Evolutionary conservation across 2,797 vertebrate species (phyloP).

Genomic region (Bryconaethiops microstoma): DNA sequence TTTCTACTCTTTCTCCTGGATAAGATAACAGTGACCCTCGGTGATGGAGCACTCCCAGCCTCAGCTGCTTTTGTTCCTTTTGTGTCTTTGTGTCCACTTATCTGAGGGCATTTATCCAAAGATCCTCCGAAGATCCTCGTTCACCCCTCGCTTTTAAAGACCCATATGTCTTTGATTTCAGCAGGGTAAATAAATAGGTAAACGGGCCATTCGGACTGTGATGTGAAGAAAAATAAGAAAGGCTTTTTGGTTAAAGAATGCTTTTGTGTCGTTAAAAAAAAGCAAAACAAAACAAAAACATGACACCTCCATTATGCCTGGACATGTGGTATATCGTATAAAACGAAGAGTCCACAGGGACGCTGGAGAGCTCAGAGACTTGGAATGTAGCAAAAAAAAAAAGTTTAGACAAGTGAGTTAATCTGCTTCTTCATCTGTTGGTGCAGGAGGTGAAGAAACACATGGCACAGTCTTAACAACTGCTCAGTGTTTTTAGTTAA

Average conservation of each 20-base stretch:
- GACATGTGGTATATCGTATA: slow-evolving; percentile 38
- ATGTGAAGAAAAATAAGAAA: slow-evolving; percentile 36
- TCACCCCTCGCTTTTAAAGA: slow-evolving; percentile 60
- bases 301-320: slow-evolving; percentile 47
- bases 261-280: slow-evolving; percentile 51
- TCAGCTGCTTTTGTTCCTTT: slow-evolving; percentile 59
- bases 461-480: neutral
- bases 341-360: slow-evolving; percentile 8
- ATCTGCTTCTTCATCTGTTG: neutral
- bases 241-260: slow-evolving; percentile 51
- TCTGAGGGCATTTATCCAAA: slow-evolving; percentile 63
- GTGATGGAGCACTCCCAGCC: slow-evolving; percentile 63
- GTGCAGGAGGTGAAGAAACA: neutral
- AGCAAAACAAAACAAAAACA: slow-evolving; percentile 10
- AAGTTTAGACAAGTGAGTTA: neutral
- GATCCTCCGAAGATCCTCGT: slow-evolving; percentile 56
- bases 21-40: slow-evolving; percentile 62
- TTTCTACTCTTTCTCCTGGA: slow-evolving; percentile 58
- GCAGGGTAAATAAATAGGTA: slow-evolving; percentile 62
- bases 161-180: slow-evolving; percentile 62
- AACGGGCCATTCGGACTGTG: slow-evolving; percentile 49
- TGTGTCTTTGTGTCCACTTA: slow-evolving; percentile 66
- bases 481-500: neutral
- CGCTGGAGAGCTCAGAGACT: slow-evolving; percentile 5
- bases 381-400: neutral